Percentiles rank a stretch among this genome's conserved stretches.
These are phyloP conservation scores for Brachypalpus laphriformis DNA, from an alignment of 2,888 invertebrate species.

Conservation along the genomic window DNA sequence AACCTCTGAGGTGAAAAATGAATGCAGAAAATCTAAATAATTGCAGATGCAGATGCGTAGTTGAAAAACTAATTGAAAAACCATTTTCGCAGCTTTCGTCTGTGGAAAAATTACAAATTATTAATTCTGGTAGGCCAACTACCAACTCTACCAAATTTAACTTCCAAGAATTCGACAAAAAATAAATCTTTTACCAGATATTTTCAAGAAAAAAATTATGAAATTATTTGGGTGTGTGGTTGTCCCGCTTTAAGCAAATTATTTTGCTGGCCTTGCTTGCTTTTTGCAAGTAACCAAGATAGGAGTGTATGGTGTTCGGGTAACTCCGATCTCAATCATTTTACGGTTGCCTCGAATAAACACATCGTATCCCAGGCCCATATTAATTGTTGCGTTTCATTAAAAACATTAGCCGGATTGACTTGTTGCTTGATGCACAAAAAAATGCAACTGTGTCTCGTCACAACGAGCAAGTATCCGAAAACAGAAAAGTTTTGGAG, in stretches of 20 bases:
- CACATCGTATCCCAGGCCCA: not conserved
- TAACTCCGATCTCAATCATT: not conserved
- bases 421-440: constrained; percentile 5
- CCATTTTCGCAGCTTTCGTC: no score
- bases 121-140: no score
- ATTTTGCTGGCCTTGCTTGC: not conserved
- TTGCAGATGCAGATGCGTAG: no score
- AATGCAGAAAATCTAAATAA: no score
- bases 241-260: not conserved
- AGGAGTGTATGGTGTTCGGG: not conserved
- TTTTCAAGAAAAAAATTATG: no score
- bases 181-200: no score
- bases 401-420: not conserved
- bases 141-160: no score
- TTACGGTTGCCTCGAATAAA: no score
- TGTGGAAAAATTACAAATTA: no score
- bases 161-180: no score
- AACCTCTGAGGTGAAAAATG: no score
- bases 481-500: not conserved
- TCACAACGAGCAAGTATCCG: not conserved
- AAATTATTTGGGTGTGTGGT: not conserved
- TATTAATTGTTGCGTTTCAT: not conserved
- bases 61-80: no score
- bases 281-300: constrained; percentile 2
- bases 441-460: not conserved